phyloP scores from a whole-genome alignment of 1,140 invertebrate species.

The Thaumatotibia leucotreta region DNA sequence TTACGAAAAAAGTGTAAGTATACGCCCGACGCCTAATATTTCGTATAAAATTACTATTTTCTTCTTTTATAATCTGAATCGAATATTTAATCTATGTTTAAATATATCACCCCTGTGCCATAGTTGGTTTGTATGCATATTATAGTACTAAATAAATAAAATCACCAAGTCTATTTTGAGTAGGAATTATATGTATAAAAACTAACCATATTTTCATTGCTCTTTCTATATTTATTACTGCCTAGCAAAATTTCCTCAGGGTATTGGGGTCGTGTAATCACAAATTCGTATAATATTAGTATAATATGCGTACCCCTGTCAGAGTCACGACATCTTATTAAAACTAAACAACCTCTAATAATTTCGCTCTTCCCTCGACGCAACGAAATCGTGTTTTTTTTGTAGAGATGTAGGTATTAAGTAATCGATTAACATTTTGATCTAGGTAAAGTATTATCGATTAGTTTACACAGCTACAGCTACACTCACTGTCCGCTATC shows the following conservation, averaged over 20 bases:
- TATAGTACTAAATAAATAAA: too few relatives aligned
- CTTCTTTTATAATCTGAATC: too few relatives aligned
- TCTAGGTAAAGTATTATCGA: background rate
- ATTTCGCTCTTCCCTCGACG: background rate
- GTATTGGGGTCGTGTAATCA: background rate
- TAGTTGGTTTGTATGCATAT: too few relatives aligned
- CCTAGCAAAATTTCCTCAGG: slow-evolving; percentile 2
- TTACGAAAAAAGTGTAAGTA: too few relatives aligned
- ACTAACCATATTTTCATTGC: background rate
- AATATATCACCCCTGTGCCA: too few relatives aligned
- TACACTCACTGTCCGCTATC: too few relatives aligned
- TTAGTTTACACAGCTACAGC: too few relatives aligned
- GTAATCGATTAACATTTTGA: background rate
- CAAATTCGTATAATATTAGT: slow-evolving; percentile 4
- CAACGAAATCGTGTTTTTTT: background rate
- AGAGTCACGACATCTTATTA: background rate
- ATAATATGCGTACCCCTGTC: background rate
- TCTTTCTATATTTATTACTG: background rate
- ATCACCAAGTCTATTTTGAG: background rate
- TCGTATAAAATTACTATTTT: too few relatives aligned
- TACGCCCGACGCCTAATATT: too few relatives aligned
- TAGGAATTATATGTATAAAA: background rate
- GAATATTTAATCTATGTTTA: too few relatives aligned
- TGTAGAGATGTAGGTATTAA: background rate
- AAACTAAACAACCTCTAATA: slow-evolving; percentile 1